Evolutionary conservation across 2,797 vertebrate genomes (phyloP).

Genomic region (Gymnothorax javanicus): DNA sequence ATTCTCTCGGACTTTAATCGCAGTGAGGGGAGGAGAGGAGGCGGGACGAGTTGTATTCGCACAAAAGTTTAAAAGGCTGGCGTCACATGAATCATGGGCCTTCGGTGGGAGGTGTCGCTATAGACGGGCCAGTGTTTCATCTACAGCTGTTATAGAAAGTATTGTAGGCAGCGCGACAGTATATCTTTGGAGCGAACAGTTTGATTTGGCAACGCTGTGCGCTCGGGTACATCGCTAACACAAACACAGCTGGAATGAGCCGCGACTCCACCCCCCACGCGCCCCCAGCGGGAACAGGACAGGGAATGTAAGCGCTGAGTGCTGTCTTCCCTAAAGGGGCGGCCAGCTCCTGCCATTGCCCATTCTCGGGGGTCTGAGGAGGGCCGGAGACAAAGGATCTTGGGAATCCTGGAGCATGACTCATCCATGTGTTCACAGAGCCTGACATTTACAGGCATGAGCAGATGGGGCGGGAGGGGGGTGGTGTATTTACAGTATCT

Average conservation of each 20-base stretch:
- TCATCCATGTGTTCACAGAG: slow-evolving; percentile 64
- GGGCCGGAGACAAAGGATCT: slow-evolving; percentile 73
- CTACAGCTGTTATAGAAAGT: not conserved
- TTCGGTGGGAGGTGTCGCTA: not conserved
- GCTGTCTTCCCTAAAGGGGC: slow-evolving; percentile 70
- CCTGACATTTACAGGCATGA: slow-evolving; percentile 79
- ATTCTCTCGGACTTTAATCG: not conserved
- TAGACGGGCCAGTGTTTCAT: not conserved
- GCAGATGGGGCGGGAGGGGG: slow-evolving; percentile 50
- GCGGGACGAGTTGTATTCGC: not conserved
- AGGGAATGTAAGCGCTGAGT: slow-evolving; percentile 39
- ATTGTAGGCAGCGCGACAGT: not conserved
- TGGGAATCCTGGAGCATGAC: slow-evolving; percentile 72
- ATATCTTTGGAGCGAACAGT: not conserved
- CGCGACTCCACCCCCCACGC: slow-evolving; percentile 41
- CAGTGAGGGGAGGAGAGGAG: not conserved
- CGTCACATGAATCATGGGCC: not conserved
- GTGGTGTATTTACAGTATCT: slow-evolving; percentile 73
- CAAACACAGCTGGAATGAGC: slow-evolving; percentile 64
- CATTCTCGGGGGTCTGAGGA: slow-evolving; percentile 61
- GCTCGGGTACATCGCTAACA: slow-evolving; percentile 52
- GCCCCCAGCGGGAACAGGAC: slow-evolving; percentile 26
- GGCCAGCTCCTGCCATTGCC: slow-evolving; percentile 49
- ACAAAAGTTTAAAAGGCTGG: not conserved
- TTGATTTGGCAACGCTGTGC: slow-evolving; percentile 31